Evolutionary conservation across 1,140 invertebrate genomes (phyloP).

Genomic region (Macrosteles quadrilineatus): DNA sequence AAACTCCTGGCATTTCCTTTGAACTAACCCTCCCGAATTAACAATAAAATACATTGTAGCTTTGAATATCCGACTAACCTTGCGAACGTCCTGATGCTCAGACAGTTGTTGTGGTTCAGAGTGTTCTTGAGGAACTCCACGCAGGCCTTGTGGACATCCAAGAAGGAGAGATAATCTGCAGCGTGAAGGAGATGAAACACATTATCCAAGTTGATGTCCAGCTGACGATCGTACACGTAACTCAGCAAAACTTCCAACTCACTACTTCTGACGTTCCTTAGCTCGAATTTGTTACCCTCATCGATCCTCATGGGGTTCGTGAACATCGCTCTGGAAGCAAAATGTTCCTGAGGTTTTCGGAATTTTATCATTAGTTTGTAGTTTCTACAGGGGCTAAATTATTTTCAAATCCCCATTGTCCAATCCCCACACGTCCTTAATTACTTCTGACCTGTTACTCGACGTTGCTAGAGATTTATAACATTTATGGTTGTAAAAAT

Average conservation of each 20-base stretch:
- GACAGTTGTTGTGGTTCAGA: constrained; percentile 73
- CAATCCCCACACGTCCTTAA: background rate
- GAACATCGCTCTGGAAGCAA: constrained; percentile 68
- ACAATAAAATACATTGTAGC: no score
- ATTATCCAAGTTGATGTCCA: constrained; percentile 70
- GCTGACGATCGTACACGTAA: constrained; percentile 76
- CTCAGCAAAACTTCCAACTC: constrained; percentile 76
- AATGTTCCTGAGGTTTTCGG: background rate
- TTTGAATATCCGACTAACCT: no score
- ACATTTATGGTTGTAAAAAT: background rate
- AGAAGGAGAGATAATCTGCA: constrained; percentile 78
- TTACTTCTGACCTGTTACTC: background rate
- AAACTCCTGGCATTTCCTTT: no score
- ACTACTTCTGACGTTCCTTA: constrained; percentile 72
- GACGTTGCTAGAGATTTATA: background rate
- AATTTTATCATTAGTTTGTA: background rate
- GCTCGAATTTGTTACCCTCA: constrained; percentile 66
- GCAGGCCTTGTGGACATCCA: constrained; percentile 74
- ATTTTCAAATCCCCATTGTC: background rate
- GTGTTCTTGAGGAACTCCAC: constrained; percentile 67
- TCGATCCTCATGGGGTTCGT: constrained; percentile 71
- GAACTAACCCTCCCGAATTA: no score
- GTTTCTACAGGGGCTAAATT: background rate
- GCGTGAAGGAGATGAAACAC: constrained; percentile 73
- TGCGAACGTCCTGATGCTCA: constrained; percentile 80